These are phyloP conservation scores for Oscheius sp. DNA, from an alignment of 2,888 invertebrate species.

Conservation along the genomic window DNA sequence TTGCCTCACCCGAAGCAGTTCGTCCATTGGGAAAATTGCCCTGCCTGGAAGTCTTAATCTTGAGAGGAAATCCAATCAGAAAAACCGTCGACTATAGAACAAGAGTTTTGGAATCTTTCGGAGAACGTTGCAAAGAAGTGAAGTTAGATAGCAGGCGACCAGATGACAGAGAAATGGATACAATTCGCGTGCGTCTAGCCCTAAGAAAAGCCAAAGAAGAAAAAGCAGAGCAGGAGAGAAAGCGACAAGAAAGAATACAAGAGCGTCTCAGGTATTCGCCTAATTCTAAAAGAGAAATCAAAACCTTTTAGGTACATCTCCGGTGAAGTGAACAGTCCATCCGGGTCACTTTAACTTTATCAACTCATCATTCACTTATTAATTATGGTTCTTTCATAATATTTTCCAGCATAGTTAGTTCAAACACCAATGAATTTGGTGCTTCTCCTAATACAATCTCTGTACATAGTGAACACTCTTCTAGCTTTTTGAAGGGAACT, in stretches of 20 bases:
- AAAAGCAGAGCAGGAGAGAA: conserved; percentile 45
- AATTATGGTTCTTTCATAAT: neutral
- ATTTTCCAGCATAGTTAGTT: no score
- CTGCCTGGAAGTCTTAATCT: conserved; percentile 79
- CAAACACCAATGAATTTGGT: no score
- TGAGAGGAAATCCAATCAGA: conserved; percentile 89
- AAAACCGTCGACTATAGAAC: conserved; percentile 77
- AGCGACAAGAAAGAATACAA: conserved; percentile 41
- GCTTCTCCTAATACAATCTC: no score
- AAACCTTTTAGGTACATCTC: conserved; percentile 14
- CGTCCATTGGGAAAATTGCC: conserved; percentile 78
- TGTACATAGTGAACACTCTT: no score
- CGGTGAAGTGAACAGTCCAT: neutral
- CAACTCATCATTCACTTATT: neutral
- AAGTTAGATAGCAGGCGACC: conserved; percentile 87
- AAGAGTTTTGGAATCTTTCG: conserved; percentile 87
- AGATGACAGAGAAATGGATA: conserved; percentile 87
- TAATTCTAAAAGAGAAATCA: neutral
- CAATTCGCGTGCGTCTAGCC: conserved; percentile 89
- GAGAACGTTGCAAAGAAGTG: conserved; percentile 81
- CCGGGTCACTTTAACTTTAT: neutral
- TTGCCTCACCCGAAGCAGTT: conserved; percentile 78
- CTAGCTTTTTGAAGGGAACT: no score
- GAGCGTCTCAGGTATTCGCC: conserved; percentile 16
- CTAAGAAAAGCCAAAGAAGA: conserved; percentile 80